Conservation (phyloP, 30 jellyfish, hydroid and myxozoan genomes). For the Rhopilema esculentum region DNA sequence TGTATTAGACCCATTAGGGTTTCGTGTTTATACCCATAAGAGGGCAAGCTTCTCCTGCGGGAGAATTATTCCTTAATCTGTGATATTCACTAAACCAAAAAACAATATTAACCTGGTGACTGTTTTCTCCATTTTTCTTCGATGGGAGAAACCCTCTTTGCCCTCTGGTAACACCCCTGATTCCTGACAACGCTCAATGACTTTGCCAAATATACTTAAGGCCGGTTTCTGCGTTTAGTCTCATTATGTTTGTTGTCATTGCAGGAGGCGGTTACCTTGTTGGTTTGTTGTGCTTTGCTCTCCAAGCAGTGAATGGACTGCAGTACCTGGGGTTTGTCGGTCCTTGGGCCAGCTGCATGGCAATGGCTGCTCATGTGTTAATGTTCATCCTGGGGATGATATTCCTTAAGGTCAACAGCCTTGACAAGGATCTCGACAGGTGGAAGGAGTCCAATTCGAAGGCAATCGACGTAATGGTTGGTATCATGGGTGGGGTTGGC, state of each 20-base stretch:
- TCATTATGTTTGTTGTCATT: too few species aligned
- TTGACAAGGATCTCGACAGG: background rate
- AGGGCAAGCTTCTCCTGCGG: too few species aligned
- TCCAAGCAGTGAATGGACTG: constrained; percentile 26
- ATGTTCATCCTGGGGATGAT: constrained; percentile 3
- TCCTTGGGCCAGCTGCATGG: constrained; percentile 27
- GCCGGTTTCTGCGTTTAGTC: background rate
- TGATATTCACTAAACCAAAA: too few species aligned
- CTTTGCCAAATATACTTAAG: background rate
- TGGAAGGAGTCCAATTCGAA: constrained; percentile 7
- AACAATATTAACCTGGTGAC: too few species aligned
- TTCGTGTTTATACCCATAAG: too few species aligned
- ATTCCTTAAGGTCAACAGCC: constrained; percentile 7
- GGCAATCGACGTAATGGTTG: constrained; percentile 48
- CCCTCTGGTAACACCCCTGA: too few species aligned
- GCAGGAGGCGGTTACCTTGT: constrained; percentile 32
- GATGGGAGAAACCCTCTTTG: too few species aligned
- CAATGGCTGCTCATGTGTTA: constrained; percentile 19
- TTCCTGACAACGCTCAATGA: too few species aligned
- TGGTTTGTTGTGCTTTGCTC: background rate
- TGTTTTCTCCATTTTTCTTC: too few species aligned
- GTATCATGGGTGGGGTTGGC: constrained; percentile 42
- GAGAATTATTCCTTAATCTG: too few species aligned
- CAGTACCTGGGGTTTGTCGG: constrained; percentile 31
- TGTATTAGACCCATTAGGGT: too few species aligned